Evolutionary conservation across 37 sponge, comb jelly and placozoan species (phyloP).

Genomic region (Tethya wilhelma): DNA sequence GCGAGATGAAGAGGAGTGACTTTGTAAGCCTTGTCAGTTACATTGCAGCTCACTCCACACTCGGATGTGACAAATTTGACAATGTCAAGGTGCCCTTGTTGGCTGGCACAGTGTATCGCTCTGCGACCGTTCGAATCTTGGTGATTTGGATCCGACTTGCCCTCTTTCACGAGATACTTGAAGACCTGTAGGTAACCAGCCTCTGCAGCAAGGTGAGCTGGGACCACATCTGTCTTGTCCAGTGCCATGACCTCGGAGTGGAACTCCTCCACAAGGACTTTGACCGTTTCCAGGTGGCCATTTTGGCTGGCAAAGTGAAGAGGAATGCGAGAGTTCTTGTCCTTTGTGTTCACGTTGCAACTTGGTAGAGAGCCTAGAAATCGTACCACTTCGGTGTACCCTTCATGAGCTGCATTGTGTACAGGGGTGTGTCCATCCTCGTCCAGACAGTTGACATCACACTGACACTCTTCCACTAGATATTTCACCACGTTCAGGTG

Average conservation of each 20-base stretch:
- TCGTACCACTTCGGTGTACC: conserved; percentile 14
- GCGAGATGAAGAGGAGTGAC: conserved; percentile 52
- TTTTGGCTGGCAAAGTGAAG: conserved; percentile 50
- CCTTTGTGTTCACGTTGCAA: conserved; percentile 13
- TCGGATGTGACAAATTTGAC: conserved; percentile 35
- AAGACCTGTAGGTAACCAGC: conserved; percentile 36
- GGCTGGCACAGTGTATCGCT: conserved; percentile 47
- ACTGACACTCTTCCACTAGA: conserved; percentile 15
- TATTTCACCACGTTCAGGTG: conserved; percentile 26
- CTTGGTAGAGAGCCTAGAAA: conserved; percentile 32
- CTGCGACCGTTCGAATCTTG: conserved; percentile 27
- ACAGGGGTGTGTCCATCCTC: conserved; percentile 44
- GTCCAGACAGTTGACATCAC: conserved; percentile 33
- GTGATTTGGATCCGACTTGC: not conserved
- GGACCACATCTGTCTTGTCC: conserved; percentile 37
- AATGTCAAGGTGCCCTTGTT: conserved; percentile 53
- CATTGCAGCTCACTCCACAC: not conserved
- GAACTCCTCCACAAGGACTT: conserved; percentile 16
- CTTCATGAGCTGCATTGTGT: conserved; percentile 49
- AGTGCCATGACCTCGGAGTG: conserved; percentile 13
- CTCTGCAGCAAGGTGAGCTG: conserved; percentile 43
- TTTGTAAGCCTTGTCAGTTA: not conserved
- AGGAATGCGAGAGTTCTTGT: conserved; percentile 44
- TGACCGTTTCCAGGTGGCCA: conserved; percentile 42
- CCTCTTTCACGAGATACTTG: conserved; percentile 21